Conservation (phyloP, 2,113 vertebrate genomes). For the Hemichromis elongatus region DNA sequence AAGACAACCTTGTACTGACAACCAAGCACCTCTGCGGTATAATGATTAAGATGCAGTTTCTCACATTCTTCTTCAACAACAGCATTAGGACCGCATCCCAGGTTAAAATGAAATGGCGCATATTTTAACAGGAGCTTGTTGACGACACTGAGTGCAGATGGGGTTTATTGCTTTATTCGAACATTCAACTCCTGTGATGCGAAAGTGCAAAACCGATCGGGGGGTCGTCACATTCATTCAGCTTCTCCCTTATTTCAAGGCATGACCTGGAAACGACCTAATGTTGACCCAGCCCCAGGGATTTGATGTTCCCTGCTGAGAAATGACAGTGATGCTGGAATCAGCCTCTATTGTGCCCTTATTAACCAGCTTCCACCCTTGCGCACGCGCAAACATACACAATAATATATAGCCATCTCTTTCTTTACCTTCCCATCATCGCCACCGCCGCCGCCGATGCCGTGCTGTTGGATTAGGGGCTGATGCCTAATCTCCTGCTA, state of each 20-base stretch:
- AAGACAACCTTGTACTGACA: background rate
- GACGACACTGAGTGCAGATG: background rate
- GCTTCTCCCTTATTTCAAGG: background rate
- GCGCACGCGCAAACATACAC: background rate
- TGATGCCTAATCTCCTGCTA: conserved; percentile 56
- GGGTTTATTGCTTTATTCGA: background rate
- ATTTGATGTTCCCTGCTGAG: conserved; percentile 35
- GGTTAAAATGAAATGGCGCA: background rate
- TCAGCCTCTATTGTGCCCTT: background rate
- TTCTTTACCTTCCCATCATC: background rate
- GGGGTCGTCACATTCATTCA: conserved; percentile 1
- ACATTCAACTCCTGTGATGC: background rate
- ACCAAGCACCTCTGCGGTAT: background rate
- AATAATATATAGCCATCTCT: background rate
- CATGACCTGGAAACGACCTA: conserved; percentile 51
- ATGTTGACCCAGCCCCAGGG: conserved; percentile 4
- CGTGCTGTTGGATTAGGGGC: conserved; percentile 36
- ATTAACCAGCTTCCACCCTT: background rate
- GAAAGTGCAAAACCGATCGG: background rate
- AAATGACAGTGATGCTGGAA: background rate
- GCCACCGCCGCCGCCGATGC: background rate
- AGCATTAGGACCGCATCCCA: background rate
- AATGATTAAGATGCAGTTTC: background rate
- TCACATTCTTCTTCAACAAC: background rate
- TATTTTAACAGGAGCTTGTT: background rate